phyloP scores from a whole-genome alignment of 2,113 vertebrate genomes.

The Grantiella picta region DNA sequence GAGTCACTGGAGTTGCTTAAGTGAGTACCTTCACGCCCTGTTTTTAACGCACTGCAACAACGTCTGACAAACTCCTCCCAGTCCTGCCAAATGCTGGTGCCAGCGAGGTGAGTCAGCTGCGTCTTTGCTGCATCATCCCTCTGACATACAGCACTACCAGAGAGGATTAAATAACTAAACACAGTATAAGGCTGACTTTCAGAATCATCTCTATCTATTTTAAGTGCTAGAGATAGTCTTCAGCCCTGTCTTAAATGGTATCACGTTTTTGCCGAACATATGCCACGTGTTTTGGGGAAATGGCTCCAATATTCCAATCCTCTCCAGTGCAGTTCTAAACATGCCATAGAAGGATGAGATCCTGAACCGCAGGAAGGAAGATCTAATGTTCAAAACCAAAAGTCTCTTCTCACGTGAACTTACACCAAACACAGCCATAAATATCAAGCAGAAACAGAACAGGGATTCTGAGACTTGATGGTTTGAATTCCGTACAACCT shows the following conservation, averaged over 20 bases:
- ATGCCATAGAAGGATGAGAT: background rate
- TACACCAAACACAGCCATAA: background rate
- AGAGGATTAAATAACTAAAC: background rate
- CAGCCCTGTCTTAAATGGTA: background rate
- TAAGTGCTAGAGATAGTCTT: background rate
- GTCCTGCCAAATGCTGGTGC: background rate
- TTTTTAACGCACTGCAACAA: background rate
- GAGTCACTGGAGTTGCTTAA: background rate
- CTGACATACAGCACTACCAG: background rate
- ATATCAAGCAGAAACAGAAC: background rate
- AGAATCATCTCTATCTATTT: background rate
- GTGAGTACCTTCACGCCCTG: background rate
- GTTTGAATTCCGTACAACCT: background rate
- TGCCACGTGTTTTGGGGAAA: background rate
- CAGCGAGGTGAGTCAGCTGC: constrained; percentile 18
- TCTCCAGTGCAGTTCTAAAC: background rate
- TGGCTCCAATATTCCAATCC: background rate
- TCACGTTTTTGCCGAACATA: background rate
- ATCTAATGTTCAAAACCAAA: background rate
- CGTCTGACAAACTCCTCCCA: background rate
- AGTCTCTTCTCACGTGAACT: background rate
- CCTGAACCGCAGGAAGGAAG: background rate
- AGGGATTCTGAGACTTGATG: background rate
- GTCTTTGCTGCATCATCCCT: constrained; percentile 1
- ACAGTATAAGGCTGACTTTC: background rate